These are phyloP conservation scores for Polydrusus cervinus DNA, from an alignment of 2,888 invertebrate species.

Conservation along the genomic window DNA sequence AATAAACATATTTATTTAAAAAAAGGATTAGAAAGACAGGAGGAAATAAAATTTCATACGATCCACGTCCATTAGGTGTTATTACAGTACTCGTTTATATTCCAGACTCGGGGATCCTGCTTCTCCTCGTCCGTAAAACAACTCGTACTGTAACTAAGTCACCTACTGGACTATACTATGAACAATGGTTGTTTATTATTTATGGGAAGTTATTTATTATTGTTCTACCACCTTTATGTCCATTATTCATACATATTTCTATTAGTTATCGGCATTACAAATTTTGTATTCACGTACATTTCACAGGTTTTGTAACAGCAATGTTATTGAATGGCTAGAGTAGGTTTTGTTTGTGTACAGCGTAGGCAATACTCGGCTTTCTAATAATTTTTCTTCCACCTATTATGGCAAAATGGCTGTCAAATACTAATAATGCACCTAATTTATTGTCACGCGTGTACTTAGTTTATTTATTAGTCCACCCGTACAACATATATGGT, in stretches of 20 bases:
- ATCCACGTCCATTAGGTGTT: no score
- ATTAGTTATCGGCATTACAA: not conserved
- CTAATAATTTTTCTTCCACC: constrained; percentile 48
- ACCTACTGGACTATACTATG: no score
- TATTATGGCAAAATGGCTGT: constrained; percentile 50
- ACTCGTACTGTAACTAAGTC: no score
- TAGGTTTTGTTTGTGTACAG: constrained; percentile 13
- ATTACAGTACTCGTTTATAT: no score
- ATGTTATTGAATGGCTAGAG: not conserved
- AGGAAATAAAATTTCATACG: no score
- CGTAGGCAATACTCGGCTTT: constrained; percentile 36
- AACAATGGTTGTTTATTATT: no score
- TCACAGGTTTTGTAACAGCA: constrained; percentile 15
- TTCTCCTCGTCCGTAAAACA: no score
- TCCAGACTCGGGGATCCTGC: no score
- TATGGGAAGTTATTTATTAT: not conserved
- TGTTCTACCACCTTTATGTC: not conserved
- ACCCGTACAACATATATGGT: constrained; percentile 39
- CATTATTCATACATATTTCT: not conserved
- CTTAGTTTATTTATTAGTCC: constrained; percentile 38
- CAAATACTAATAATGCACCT: constrained; percentile 52
- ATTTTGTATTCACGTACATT: not conserved
- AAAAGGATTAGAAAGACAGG: no score
- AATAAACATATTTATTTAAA: no score
- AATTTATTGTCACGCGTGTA: constrained; percentile 41